Conservation (phyloP, 2,888 invertebrate genomes). For the Sesia apiformis region DNA sequence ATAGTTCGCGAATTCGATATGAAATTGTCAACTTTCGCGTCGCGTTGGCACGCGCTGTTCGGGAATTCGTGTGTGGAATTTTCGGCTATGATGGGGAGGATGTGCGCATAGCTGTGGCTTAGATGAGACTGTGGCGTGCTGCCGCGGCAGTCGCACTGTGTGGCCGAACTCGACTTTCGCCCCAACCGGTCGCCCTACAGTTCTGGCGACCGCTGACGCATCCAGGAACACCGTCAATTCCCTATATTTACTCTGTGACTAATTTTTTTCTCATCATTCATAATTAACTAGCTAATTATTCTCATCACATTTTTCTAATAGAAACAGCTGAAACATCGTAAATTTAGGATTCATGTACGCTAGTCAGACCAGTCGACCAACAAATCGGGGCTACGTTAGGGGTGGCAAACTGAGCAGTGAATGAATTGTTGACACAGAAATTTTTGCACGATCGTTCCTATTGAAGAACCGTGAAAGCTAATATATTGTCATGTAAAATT, state of each 20-base stretch:
- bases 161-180: constrained; percentile 67
- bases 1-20: constrained; percentile 32
- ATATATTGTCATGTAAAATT: constrained; percentile 22
- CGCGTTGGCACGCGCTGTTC: constrained; percentile 44
- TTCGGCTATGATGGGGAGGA: constrained; percentile 71
- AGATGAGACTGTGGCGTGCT: constrained; percentile 70
- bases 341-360: neutral
- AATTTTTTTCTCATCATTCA: constrained; percentile 17
- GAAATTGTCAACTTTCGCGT: constrained; percentile 45
- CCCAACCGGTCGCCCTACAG: constrained; percentile 72
- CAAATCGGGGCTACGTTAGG: constrained; percentile 20
- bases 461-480: constrained; percentile 26
- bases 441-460: constrained; percentile 28
- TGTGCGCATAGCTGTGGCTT: constrained; percentile 72
- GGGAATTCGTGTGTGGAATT: constrained; percentile 47
- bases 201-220: constrained; percentile 61
- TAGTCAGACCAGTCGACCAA: constrained; percentile 11
- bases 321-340: neutral
- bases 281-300: too few relatives aligned
- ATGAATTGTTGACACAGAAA: constrained; percentile 31
- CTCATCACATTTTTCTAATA: too few relatives aligned
- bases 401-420: constrained; percentile 27
- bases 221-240: constrained; percentile 61
- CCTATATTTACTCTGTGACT: constrained; percentile 42
- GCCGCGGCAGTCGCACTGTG: constrained; percentile 58